Evolutionary conservation across 2,888 invertebrate species (phyloP).

Genomic region (Tinea semifulvella): DNA sequence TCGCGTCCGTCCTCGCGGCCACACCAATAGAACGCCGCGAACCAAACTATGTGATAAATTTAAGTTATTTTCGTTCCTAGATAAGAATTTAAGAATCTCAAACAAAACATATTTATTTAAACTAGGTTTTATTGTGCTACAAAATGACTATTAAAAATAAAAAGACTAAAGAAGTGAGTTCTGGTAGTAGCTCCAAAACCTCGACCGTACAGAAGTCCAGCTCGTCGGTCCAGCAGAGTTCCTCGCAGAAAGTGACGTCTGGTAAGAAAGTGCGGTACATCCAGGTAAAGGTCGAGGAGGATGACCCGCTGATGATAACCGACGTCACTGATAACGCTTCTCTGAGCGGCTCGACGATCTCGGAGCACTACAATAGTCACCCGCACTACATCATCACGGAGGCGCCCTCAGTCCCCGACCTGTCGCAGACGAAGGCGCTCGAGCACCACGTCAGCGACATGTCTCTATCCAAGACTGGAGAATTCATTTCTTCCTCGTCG

Average conservation of each 20-base stretch:
- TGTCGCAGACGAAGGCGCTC: conserved; percentile 47
- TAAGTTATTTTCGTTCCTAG: conserved; percentile 5
- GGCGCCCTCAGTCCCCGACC: conserved; percentile 55
- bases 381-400: conserved; percentile 64
- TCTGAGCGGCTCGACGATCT: conserved; percentile 54
- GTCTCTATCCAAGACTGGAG: conserved; percentile 50
- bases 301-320: conserved; percentile 63
- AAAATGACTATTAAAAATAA: conserved; percentile 67
- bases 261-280: conserved; percentile 63
- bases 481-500: conserved; percentile 47
- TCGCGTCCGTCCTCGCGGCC: conserved; percentile 42
- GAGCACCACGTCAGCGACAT: conserved; percentile 53
- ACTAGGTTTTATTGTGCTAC: background rate
- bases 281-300: conserved; percentile 62
- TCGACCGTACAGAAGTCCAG: conserved; percentile 50
- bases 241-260: conserved; percentile 52
- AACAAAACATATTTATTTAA: conserved; percentile 24
- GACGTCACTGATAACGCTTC: conserved; percentile 58
- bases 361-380: conserved; percentile 60
- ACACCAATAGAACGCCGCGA: conserved; percentile 1
- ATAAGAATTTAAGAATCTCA: conserved; percentile 5
- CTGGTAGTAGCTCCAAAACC: conserved; percentile 35
- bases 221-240: conserved; percentile 24
- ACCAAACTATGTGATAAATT: conserved; percentile 9
- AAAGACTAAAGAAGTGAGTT: conserved; percentile 60